Percentiles rank a stretch among this genome's conserved stretches.
Conservation (phyloP, 1,140 invertebrate species). For the Agrilus planipennis region DNA sequence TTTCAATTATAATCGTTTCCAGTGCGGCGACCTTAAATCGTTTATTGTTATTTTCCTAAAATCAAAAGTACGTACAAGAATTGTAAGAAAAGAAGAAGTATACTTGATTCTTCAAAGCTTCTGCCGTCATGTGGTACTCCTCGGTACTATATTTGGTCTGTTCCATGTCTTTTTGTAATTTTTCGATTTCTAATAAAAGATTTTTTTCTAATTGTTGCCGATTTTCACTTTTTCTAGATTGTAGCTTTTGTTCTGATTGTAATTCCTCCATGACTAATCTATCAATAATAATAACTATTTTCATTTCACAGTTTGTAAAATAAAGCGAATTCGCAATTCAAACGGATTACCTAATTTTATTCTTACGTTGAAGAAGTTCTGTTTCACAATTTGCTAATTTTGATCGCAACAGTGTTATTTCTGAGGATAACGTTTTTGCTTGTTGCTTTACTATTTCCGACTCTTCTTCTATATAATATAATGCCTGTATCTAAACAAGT, state of each 20-base stretch:
- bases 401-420: constrained; percentile 68
- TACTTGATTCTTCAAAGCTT: constrained; percentile 68
- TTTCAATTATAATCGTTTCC: constrained; percentile 69
- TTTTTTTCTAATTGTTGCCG: constrained; percentile 59
- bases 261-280: constrained; percentile 51
- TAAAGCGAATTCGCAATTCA: neutral
- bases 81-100: constrained; percentile 6
- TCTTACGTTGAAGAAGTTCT: constrained; percentile 77
- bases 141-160: constrained; percentile 71
- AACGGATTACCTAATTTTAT: constrained; percentile 66
- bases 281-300: too few relatives aligned
- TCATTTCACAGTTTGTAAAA: neutral
- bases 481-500: constrained; percentile 49
- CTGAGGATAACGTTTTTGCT: constrained; percentile 74
- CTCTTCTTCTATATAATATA: constrained; percentile 74
- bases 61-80: neutral
- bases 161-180: constrained; percentile 68
- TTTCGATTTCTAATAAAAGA: constrained; percentile 66
- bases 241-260: constrained; percentile 42
- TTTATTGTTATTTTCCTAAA: neutral
- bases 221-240: constrained; percentile 31
- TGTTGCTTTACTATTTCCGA: constrained; percentile 77
- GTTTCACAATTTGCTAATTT: constrained; percentile 81
- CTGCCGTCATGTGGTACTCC: constrained; percentile 63
- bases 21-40: constrained; percentile 51